Evolutionary conservation across 2,888 invertebrate genomes (phyloP), one percentile per base, ranked within the genome.

Genomic region (Melanostoma scalare): DNA sequence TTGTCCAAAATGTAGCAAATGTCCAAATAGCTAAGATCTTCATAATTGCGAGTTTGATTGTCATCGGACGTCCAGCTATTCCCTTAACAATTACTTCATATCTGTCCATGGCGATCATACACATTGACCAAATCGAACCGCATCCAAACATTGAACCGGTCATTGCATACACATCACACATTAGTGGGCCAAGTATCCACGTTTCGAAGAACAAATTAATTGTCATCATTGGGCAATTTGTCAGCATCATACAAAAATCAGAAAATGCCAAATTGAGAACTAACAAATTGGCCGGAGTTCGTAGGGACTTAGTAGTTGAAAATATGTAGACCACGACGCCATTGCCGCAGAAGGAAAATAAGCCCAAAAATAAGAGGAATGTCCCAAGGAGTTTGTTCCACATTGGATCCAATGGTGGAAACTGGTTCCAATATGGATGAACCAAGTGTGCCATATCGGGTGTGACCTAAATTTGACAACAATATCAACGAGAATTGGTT

Each of bases 11-110:
- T 6, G 92, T 86, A 9, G 93, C 91, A 87, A 92, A 92, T 2
- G 88, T 36, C 94, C 94, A 94, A 52, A 93, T 92, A 20, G 89
- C 78, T 0, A 92, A 52, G 52, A 94, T 92, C 88, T 93, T 91
- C 3, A 92, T 53, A 50, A 92, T 68, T 0, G 92, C 93, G 86
- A 91, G 90, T 76, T 91, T 92, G 50, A 92, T 91, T 3, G 93
- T 93, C 87, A 94, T 90, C 30, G 93, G 93, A 52, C 91, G 92
- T 35, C 85, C 85, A 4, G 75, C 75, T 33, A 81, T 68, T 86
- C 96, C 96, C 91, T 96, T 97, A 46, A 98, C 97, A 89, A 98
- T 98, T 75, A 98, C 98, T 90, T 97, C 96, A 93, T 98, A 98
- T 87, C 98, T 94, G 91, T 98, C 98, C 88, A 97, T 93, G 74